phyloP scores from a whole-genome alignment of 2,888 invertebrate species.

The Monoplex corrugatus region DNA sequence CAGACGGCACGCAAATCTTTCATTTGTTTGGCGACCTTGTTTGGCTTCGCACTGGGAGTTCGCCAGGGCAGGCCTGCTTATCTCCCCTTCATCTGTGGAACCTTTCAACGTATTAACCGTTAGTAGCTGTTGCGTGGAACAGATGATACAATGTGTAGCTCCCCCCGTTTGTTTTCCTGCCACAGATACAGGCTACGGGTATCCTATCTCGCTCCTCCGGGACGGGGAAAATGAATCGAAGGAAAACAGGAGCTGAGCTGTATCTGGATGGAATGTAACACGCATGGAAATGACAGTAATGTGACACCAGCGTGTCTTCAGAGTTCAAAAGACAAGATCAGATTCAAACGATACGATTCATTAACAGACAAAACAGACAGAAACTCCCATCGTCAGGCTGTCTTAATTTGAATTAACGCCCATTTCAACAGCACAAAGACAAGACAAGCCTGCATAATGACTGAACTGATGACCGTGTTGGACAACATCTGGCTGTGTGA shows the following conservation, averaged over 20 bases:
- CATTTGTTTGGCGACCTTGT: constrained; percentile 37
- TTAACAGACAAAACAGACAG: neutral
- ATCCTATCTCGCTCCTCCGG: constrained; percentile 6
- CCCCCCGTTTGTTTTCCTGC: constrained; percentile 25
- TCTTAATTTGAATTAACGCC: constrained; percentile 5
- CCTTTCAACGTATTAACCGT: constrained; percentile 46
- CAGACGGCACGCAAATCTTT: constrained; percentile 50
- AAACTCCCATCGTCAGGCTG: neutral
- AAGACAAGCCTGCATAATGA: neutral
- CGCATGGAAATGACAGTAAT: constrained; percentile 8
- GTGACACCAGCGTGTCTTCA: neutral
- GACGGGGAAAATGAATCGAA: constrained; percentile 24
- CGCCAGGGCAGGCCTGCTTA: constrained; percentile 17
- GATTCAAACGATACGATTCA: constrained; percentile 8
- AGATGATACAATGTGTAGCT: constrained; percentile 5
- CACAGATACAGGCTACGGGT: neutral
- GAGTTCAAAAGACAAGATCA: neutral
- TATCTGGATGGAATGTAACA: constrained; percentile 16
- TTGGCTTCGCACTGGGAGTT: neutral
- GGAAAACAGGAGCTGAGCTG: constrained; percentile 9
- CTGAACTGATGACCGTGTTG: neutral
- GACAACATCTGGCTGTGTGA: too few relatives aligned
- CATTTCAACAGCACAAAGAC: neutral
- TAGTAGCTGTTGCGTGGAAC: constrained; percentile 26
- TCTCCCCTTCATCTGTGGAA: constrained; percentile 38